Evolutionary conservation across 2,888 invertebrate genomes (phyloP), one percentile per base, ranked within the genome.

Genomic region (Aradus depressus): DNA sequence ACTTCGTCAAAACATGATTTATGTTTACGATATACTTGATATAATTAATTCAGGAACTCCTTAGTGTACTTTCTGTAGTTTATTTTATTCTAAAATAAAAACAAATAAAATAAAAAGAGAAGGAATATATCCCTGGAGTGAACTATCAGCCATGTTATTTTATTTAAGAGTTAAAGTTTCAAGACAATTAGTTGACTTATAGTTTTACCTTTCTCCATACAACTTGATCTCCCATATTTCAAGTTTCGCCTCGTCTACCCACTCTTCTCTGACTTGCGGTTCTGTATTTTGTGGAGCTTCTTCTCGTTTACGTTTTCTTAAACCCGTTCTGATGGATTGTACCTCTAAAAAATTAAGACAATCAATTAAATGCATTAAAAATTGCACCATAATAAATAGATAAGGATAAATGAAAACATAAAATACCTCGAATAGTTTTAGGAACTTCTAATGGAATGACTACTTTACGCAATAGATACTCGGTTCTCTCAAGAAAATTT

Each of bases 141-240:
- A 37, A 37, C 6, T n/a, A n/a, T n/a, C n/a, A n/a, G n/a, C n/a
- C n/a, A n/a, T n/a, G n/a, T n/a, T n/a, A n/a, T n/a, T n/a, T n/a
- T n/a, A n/a, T n/a, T n/a, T n/a, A n/a, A n/a, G n/a, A n/a, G n/a
- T n/a, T n/a, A n/a, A n/a, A n/a, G 31, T 31, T 31, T 31, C 10
- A 31, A 10, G 12, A 10, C 31, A 31, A 31, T 31, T 10, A 31
- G 31, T 44, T 32, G n/a, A n/a, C n/a, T n/a, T n/a, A n/a, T n/a
- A n/a, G n/a, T n/a, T 51, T 52, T 47, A 59, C 76, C 79, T 81
- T 67, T 92, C 91, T 19, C 88, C 88, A 66, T 90, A 92, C 62
- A 86, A 83, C 62, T 89, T 89, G 54, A 96, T 92, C 70, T 96
- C 95, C 95, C 95, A 96, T 32, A 97, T 69, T 65, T 96, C 95